These are phyloP conservation scores for Eurois occulta DNA, from an alignment of 2,888 invertebrate genomes.

Conservation along the genomic window DNA sequence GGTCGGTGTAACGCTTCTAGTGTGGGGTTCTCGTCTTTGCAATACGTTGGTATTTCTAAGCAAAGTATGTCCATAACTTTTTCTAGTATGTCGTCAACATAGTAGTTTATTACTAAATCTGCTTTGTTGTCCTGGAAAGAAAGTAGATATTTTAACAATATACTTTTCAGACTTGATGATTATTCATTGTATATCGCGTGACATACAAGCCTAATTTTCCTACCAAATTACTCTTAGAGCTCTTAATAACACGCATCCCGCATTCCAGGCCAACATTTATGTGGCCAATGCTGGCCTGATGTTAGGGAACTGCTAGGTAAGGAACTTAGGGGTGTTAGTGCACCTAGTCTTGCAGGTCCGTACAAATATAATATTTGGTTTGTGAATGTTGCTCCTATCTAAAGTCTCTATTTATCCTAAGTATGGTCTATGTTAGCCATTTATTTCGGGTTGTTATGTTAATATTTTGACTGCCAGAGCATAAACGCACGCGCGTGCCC, in stretches of 20 bases:
- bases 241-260: too few relatives aligned
- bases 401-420: background rate
- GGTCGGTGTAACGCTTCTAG: slow-evolving; percentile 28
- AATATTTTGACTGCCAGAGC: too few relatives aligned
- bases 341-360: too few relatives aligned
- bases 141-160: background rate
- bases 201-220: too few relatives aligned
- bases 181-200: background rate
- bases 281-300: too few relatives aligned
- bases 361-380: background rate
- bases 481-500: too few relatives aligned
- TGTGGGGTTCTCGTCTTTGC: slow-evolving; percentile 92
- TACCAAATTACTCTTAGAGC: too few relatives aligned
- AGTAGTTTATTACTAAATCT: slow-evolving; percentile 96
- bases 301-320: too few relatives aligned
- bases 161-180: background rate
- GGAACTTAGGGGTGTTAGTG: too few relatives aligned
- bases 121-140: slow-evolving; percentile 96
- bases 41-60: slow-evolving; percentile 94
- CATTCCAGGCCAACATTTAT: too few relatives aligned
- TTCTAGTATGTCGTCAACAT: slow-evolving; percentile 95
- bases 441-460: too few relatives aligned
- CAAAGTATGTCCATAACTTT: slow-evolving; percentile 94
- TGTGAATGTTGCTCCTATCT: background rate
- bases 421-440: background rate